Evolutionary conservation across 2,797 vertebrate genomes (phyloP), one percentile per base, ranked within the genome.

Genomic region (Synanceia verrucosa): DNA sequence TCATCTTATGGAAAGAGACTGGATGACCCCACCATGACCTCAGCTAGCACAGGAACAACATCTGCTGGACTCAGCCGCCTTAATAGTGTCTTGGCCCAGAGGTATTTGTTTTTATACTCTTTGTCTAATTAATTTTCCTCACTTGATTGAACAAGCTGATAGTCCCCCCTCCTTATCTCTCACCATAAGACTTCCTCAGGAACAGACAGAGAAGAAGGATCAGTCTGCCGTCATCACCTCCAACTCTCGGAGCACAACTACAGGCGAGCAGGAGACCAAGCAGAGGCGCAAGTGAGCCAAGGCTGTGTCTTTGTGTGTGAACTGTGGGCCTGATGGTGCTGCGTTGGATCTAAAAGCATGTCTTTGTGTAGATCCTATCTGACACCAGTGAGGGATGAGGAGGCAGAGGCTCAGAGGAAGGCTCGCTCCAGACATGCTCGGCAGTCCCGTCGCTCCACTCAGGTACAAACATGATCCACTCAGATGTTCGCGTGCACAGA

Each of bases 321-420:
- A 51, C 5, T 4, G 5, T 28, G 26, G 21, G 4, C 9, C 6
- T 7, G 16, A 21, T 24, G n/a, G 10, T 18, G 16, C 16, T 29
- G 26, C 11, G 8, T 39, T 47, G 16, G 24, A 34, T 46, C 61
- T 78, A 9, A 78, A 31, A 12, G 4, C 23, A 6, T 51, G 12
- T 8, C 21, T 19, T 24, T 2, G n/a, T 47, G 23, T 34, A 96
- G 95, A 87, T 96, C 95, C 0, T 96, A 96, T 70, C 81, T 96
- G 88, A 96, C 95, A 11, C 95, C 95, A 1, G 95, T 96, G 63
- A 91, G 95, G 39, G 95, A 96, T 37, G 95, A 96, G 76, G 95
- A 96, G 78, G 94, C 95, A 1, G 95, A 96, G 86, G 94, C 95
- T 1, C 95, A 95, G 84, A 94, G 95, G 52, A 96, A 95, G 82